Evolutionary conservation across 2,888 invertebrate species (phyloP), one percentile per base, ranked within the genome.

Genomic region (Hydraecia micacea): DNA sequence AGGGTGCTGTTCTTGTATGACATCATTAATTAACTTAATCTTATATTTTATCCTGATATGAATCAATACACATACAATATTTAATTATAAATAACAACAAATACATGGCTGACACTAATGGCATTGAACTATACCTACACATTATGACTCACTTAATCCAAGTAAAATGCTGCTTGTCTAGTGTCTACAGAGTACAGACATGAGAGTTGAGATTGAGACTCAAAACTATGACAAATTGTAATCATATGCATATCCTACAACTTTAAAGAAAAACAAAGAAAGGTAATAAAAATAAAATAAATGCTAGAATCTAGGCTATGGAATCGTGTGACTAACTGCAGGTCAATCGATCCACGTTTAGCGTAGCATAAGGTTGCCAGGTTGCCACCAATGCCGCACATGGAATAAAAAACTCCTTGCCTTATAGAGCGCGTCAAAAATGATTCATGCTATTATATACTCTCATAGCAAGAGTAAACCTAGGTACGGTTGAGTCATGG

Each of bases 321-420:
- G 32, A 42, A 52, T 46, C 52, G 21, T 76, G 36, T 28, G 39
- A 49, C 58, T 62, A 75, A 68, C 11, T 55, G 49, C 49, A 62
- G 52, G 69, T 60, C 77, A 66, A 81, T 83, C 72, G 68, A 83
- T 83, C 58, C 36, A 46, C 9, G n/a, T 62, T 81, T 39, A 77
- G 11, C 49, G 49, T 36, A 66, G 49, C 65, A 25, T 49, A 69
- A 25, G 28, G 58, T 60, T 15, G 66, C 25, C 25, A 25, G 28
- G 58, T 60, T 15, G 66, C 25, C 25, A 55, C 11, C 55, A 55
- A 9, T 55, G 55, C 32, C 46, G 46, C 67, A 36, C 49, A 28
- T 58, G n/a, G 39, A 52, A 63, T 42, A n/a, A 42, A 78, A 68
- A 69, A 78, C 71, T 68, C 49, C 62, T 83, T 72, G 36, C 36